Conservation (phyloP, 2,113 vertebrate genomes). For the Ramphastos sulfuratus region DNA sequence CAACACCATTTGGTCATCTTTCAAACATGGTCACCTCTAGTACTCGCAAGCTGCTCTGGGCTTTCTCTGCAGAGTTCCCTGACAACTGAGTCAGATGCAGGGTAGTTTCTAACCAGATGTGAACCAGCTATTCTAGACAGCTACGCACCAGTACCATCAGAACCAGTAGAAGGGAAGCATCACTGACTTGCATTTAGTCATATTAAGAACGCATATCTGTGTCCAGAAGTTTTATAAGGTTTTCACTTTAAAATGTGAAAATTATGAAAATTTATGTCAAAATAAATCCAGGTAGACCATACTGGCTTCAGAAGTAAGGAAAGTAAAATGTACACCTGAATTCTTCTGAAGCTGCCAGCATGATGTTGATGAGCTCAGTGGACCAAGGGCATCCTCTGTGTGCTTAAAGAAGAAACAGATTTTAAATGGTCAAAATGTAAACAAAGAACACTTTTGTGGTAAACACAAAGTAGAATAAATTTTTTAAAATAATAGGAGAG, state of each 20-base stretch:
- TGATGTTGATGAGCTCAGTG: background rate
- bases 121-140: background rate
- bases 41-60: background rate
- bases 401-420: background rate
- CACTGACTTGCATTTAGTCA: background rate
- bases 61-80: background rate
- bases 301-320: background rate
- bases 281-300: background rate
- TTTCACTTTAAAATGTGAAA: background rate
- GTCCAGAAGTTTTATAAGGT: background rate
- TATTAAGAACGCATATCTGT: background rate
- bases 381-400: background rate
- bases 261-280: background rate
- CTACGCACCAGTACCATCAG: background rate
- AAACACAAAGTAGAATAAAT: slow-evolving; percentile 45
- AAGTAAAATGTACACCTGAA: background rate
- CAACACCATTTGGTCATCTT: accelerated
- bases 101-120: background rate
- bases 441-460: slow-evolving; percentile 30
- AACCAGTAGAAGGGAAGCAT: background rate
- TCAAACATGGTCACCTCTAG: background rate
- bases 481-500: slow-evolving; percentile 66
- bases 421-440: slow-evolving; percentile 16
- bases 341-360: background rate
- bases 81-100: accelerated